phyloP scores from a whole-genome alignment of 2,113 vertebrate species.

The Psephotus haematonotus region DNA sequence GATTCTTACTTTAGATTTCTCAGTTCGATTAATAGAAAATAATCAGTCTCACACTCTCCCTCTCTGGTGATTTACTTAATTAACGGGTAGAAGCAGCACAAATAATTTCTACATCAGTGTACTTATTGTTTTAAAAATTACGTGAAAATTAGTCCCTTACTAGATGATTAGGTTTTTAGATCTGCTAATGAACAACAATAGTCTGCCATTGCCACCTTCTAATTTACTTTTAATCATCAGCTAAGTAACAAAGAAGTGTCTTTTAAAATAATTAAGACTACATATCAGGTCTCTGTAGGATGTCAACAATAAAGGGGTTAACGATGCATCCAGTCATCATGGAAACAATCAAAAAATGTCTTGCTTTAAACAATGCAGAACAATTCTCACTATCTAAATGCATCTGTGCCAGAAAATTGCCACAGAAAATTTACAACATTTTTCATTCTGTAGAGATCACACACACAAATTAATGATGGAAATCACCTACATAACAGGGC shows the following conservation, averaged over 20 bases:
- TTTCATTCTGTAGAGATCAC: constrained; percentile 55
- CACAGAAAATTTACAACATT: constrained; percentile 51
- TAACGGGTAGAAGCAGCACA: constrained; percentile 77
- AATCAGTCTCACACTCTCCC: constrained; percentile 62
- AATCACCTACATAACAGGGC: constrained; percentile 19
- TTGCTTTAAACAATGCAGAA: constrained; percentile 74
- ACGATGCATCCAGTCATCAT: constrained; percentile 81
- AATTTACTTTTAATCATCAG: constrained; percentile 86
- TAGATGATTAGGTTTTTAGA: constrained; percentile 81
- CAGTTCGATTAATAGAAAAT: constrained; percentile 77
- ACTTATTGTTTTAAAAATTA: constrained; percentile 84
- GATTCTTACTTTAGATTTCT: constrained; percentile 67
- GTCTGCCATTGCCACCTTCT: constrained; percentile 79
- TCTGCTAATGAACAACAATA: constrained; percentile 81
- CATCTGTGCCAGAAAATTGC: constrained; percentile 73
- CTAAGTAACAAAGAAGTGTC: constrained; percentile 83
- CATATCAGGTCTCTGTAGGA: constrained; percentile 83
- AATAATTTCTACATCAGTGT: constrained; percentile 77
- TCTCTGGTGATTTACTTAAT: constrained; percentile 78
- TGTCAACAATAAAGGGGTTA: constrained; percentile 86
- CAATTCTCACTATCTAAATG: constrained; percentile 71
- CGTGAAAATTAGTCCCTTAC: constrained; percentile 82
- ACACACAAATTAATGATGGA: neutral
- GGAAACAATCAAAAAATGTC: constrained; percentile 75
- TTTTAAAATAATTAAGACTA: constrained; percentile 88